Evolutionary conservation across 1,140 invertebrate genomes (phyloP), one percentile per base, ranked within the genome.

Genomic region (Battus philenor): DNA sequence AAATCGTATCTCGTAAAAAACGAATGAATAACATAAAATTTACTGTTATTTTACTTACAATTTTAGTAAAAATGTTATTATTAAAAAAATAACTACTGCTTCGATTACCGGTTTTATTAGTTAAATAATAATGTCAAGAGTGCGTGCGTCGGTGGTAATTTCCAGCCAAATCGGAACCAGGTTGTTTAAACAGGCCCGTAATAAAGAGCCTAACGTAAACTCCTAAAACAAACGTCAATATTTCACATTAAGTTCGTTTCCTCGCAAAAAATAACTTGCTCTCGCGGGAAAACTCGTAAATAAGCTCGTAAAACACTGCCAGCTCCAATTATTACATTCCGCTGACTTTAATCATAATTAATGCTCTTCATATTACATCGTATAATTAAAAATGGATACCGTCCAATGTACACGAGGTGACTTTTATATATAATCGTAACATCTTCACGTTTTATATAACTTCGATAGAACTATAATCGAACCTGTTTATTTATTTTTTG

Each of bases 281-380:
- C 52, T 36, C 47, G 46, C 56, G 44, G 45, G 59, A 59, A 50
- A 71, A 61, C 54, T 73, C 70, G 62, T 82, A 78, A 80, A 79
- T 78, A 68, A 63, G 45, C 45, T 59, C 65, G 62, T 71, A 66
- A 78, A 74, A 41, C 62, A 59, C 44, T 59, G 60, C 62, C 57
- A 54, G 60, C 26, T 45, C 58, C 65, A 73, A 79, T 79, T 79
- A 79, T 71, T 65, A 66, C 58, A 52, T 68, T 66, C 57, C 44
- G 48, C 47, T 65, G 68, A 69, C 61, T 66, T 69, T 68, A 70
- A 72, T 74, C 51, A 59, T 68, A 70, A 76, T 73, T 69, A 70
- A 80, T 75, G 58, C 60, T 32, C 51, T 45, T 56, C 55, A 50
- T 47, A 43, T 30, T 38, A 31, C 11, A 44, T 13, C 51, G 44